These are phyloP conservation scores for Drosophila fuyamai DNA, from an alignment of 1,140 invertebrate species.

Conservation along the genomic window DNA sequence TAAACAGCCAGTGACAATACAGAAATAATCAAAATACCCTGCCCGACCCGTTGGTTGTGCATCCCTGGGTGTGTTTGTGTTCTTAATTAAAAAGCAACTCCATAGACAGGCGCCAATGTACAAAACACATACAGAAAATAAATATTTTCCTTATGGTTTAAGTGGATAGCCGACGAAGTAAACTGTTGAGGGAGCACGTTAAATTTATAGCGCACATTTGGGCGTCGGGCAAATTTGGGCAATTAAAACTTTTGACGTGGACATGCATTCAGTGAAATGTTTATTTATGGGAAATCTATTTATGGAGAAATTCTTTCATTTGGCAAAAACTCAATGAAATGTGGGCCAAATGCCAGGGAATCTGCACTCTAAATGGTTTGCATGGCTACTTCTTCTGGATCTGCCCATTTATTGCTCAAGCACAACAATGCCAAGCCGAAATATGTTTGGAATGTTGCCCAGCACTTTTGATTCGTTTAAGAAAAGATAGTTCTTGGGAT, in stretches of 20 bases:
- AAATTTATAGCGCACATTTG: constrained; percentile 33
- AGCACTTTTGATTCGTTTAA: constrained; percentile 25
- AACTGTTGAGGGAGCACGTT: background rate
- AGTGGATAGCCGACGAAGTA: constrained; percentile 16
- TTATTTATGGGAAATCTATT: constrained; percentile 45
- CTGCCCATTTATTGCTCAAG: background rate
- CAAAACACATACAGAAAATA: constrained; percentile 13
- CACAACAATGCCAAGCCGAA: constrained; percentile 15
- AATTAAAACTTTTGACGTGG: constrained; percentile 46
- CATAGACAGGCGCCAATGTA: constrained; percentile 14
- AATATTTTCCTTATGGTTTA: constrained; percentile 40
- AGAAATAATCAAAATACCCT: constrained; percentile 66
- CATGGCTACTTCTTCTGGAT: constrained; percentile 1
- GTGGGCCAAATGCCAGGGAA: constrained; percentile 36
- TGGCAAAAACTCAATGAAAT: constrained; percentile 21
- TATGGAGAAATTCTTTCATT: background rate
- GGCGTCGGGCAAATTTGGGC: constrained; percentile 26
- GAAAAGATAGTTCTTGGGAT: constrained; percentile 1
- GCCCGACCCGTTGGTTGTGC: background rate
- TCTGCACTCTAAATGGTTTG: constrained; percentile 1
- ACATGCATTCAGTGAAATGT: constrained; percentile 14
- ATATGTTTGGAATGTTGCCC: constrained; percentile 41
- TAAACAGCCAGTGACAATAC: constrained; percentile 57
- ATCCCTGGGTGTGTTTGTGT: constrained; percentile 46
- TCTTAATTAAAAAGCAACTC: constrained; percentile 70